Conservation (phyloP, 2,888 invertebrate species). For the Sminthurides aquaticus region DNA sequence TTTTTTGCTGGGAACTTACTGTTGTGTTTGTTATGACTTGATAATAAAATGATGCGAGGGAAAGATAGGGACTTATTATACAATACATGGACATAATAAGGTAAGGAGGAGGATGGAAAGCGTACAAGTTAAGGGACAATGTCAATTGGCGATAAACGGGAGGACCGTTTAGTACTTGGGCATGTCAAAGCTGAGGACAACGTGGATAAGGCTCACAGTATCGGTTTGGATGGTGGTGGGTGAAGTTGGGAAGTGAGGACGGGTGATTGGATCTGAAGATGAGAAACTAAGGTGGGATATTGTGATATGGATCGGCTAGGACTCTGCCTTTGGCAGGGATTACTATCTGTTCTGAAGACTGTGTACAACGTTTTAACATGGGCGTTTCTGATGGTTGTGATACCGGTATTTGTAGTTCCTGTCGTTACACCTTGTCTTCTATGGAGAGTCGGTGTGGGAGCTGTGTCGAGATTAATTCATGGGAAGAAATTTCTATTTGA, state of each 20-base stretch:
- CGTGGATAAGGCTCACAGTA: not conserved
- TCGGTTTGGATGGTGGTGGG: not conserved
- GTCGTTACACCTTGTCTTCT: constrained; percentile 6
- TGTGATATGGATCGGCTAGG: not conserved
- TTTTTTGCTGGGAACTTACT: too few species aligned
- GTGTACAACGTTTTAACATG: constrained; percentile 4
- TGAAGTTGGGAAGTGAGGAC: too few species aligned
- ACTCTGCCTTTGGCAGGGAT: not conserved
- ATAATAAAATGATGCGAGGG: not conserved
- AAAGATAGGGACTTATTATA: not conserved
- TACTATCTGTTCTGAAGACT: not conserved
- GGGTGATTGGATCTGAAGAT: too few species aligned
- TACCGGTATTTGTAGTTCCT: not conserved
- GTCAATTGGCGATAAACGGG: too few species aligned
- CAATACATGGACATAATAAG: too few species aligned
- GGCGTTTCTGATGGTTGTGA: not conserved
- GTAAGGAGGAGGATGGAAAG: too few species aligned
- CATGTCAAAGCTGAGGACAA: not conserved
- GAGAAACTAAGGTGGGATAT: too few species aligned
- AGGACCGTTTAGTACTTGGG: too few species aligned
- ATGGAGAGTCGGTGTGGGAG: constrained; percentile 1
- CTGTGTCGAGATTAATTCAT: not conserved
- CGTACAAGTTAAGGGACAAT: too few species aligned
- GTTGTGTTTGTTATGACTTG: too few species aligned
- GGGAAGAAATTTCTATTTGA: not conserved